Evolutionary conservation across 92 coral and sea anemone genomes (phyloP), one percentile per base, ranked within the genome.

Genomic region (Phymanthus crucifer): DNA sequence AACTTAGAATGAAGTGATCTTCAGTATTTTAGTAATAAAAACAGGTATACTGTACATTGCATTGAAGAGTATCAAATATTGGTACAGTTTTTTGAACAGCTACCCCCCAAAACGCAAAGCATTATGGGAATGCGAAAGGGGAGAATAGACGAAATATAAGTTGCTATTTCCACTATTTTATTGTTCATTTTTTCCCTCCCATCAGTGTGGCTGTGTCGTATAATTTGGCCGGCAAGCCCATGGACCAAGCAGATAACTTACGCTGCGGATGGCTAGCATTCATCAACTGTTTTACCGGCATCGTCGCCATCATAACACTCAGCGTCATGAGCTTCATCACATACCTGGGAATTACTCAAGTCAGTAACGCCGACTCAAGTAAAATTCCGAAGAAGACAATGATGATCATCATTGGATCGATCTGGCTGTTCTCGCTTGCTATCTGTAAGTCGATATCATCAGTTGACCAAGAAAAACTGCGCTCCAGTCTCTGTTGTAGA

Each of bases 211-310:
- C 92, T 13, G 80, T 85, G 3, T 85, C 84, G 79, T 89, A 89
- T 74, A 89, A 89, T 87, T 76, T 87, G 70, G 84, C 76, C 24
- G 89, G 82, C 23, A 72, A 80, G 24, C 76, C 86, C 29, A 84
- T 80, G 84, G 71, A 83, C 16, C 71, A 69, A 27, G 75, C 36
- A 1, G 76, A 70, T 32, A 81, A 80, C 48, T 46, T 64, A 3
- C 71, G 89, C 4, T 89, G 92, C 69, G 76, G 65, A 16, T 89
- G 92, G 92, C 71, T 89, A 13, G 92, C 92, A 26, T 85, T 89
- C 32, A 85, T 89, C 67, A 89, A 89, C 87, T 76, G 86, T 34
- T 80, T 77, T 70, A 77, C 92, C 13, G 92, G 92, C 17, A 71
- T 89, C 11, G 84, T 80, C 4, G 83, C 90, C 38, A 85, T 89